phyloP scores from a whole-genome alignment of 2,888 invertebrate species.

The Melanargia galathea region DNA sequence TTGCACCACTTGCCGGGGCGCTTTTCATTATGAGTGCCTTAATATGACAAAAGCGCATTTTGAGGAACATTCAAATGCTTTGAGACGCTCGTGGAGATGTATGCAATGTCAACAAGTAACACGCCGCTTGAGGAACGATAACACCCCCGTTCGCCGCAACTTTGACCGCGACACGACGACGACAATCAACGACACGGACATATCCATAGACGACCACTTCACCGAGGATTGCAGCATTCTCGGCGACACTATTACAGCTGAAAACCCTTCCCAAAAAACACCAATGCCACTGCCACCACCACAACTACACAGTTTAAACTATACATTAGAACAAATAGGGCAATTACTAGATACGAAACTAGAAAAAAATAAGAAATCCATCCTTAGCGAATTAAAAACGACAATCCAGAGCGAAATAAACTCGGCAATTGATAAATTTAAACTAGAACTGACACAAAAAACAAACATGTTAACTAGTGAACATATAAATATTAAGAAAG shows the following conservation, averaged over 20 bases:
- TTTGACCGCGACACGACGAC: too few species aligned
- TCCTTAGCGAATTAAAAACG: not conserved
- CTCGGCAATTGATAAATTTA: not conserved
- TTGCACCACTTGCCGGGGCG: not conserved
- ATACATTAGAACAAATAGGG: not conserved
- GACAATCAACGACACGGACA: not conserved
- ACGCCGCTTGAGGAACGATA: not conserved
- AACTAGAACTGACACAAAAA: not conserved
- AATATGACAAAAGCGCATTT: not conserved
- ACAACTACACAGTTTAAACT: not conserved
- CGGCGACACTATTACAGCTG: not conserved
- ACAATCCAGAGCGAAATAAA: not conserved
- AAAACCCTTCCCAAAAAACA: not conserved
- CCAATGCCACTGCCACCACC: too few species aligned
- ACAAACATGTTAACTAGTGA: not conserved
- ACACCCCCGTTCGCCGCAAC: not conserved
- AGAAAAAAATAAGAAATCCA: not conserved
- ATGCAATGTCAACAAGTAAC: not conserved
- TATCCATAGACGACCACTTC: not conserved
- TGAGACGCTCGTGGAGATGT: not conserved
- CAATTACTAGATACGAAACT: not conserved
- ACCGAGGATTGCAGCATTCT: not conserved
- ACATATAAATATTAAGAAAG: not conserved
- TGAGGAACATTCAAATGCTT: not conserved
- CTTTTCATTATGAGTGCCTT: constrained; percentile 1